Evolutionary conservation across 2,113 vertebrate genomes (phyloP), one percentile per base, ranked within the genome.

Genomic region (Bungarus multicinctus): DNA sequence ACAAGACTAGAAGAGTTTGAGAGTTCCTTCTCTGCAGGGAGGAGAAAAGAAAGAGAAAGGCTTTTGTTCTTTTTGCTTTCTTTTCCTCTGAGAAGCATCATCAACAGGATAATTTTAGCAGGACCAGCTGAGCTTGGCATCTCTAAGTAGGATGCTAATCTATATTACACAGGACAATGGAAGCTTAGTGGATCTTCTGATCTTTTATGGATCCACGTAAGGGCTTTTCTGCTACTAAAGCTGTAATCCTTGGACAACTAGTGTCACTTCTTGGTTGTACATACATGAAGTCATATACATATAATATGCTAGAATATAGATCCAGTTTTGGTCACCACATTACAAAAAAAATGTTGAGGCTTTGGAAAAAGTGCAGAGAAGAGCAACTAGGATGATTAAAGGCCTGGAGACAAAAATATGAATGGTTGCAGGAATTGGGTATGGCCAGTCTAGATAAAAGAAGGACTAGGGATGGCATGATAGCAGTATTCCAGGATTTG

Each of bases 1-100:
- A 95, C 74, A 47, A 92, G 87, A 93, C 92, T 89, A 27, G 34
- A 91, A 93, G 43, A 95, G 94, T 96, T 89, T 94, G 39, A 86
- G 91, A 81, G 52, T 74, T 52, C 50, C 85, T 55, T 94, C 85
- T 93, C 86, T 5, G 50, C 60, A 85, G 55, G 50, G 93, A 27
- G 16, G 52, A 11, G 12, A 18, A n/a, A n/a, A 6, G 9, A 30
- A 10, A 58, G 47, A 86, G 89, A 90, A 39, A 20, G 53, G 1
- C 20, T 27, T 58, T 12, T 2, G 34, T 88, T 18, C 47, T 87
- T 14, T 50, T 50, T 39, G 11, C 0, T 43, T 23, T 9, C 54
- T 74, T 18, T n/a, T 20, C 25, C 34, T 47, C 39, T 9, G 20
- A 52, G n/a, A 39, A 89, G 90, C 30, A 47, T 89, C 91, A 86